These are phyloP conservation scores for Hyaena hyaena DNA, from an alignment of 2,113 vertebrate species.

Conservation along the genomic window DNA sequence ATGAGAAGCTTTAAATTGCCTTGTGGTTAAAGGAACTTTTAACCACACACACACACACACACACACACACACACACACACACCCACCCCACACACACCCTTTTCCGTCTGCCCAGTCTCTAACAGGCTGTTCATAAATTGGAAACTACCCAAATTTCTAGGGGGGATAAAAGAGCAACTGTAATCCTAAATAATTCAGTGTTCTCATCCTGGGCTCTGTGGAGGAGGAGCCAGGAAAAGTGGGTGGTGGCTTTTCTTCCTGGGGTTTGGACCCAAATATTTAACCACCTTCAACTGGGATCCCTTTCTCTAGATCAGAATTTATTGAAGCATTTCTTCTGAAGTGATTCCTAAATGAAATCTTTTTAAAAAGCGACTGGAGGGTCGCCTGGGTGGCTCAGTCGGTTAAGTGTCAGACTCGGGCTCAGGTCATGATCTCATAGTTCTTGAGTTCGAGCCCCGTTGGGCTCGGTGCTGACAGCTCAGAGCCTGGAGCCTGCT, in stretches of 20 bases:
- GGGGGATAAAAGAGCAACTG: not conserved
- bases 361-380: not conserved
- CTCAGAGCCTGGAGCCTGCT: too few relatives aligned
- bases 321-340: not conserved
- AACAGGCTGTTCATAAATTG: slow-evolving; percentile 36
- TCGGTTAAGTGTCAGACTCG: too few relatives aligned
- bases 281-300: not conserved
- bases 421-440: too few relatives aligned
- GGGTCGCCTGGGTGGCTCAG: too few relatives aligned
- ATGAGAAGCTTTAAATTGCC: not conserved
- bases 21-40: not conserved
- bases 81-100: not conserved
- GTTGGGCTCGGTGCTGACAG: too few relatives aligned
- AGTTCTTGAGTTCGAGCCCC: too few relatives aligned
- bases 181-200: not conserved
- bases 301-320: not conserved
- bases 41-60: not conserved
- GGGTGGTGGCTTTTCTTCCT: not conserved
- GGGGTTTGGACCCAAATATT: not conserved
- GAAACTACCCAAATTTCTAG: not conserved
- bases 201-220: not conserved
- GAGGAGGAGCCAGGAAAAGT: not conserved
- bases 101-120: not conserved
- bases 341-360: not conserved
- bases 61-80: not conserved